Evolutionary conservation across 2,797 vertebrate genomes (phyloP).

Genomic region (Graptemys geographica): DNA sequence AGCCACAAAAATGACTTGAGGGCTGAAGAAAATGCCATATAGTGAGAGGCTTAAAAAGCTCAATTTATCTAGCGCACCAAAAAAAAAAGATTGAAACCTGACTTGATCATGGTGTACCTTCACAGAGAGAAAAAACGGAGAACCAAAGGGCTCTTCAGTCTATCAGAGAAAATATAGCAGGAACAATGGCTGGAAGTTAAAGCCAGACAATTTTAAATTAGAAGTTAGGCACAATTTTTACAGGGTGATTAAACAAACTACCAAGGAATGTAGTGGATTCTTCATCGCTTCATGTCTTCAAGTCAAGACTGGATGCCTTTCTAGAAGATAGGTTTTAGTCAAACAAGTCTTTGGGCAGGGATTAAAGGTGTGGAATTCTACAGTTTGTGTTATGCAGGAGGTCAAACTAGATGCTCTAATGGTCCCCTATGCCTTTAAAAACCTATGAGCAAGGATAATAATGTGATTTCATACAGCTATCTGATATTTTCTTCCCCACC

Average conservation of each 20-base stretch:
- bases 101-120: neutral
- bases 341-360: neutral
- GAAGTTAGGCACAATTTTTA: neutral
- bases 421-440: neutral
- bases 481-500: neutral
- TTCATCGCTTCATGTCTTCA: too few relatives aligned
- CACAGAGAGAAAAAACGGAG: neutral
- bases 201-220: neutral
- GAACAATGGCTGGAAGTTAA: neutral
- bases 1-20: neutral
- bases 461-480: neutral
- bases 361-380: neutral
- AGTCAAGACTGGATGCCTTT: neutral
- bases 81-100: neutral
- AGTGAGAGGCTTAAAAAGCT: neutral
- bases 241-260: neutral
- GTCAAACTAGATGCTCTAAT: neutral
- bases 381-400: neutral
- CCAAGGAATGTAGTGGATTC: too few relatives aligned
- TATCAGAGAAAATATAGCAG: neutral
- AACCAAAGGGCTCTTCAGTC: neutral
- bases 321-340: neutral
- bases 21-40: neutral
- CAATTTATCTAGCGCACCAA: fast-evolving
- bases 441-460: neutral